These are phyloP conservation scores for Athene cunicularia DNA, from an alignment of 2,113 vertebrate genomes.

Conservation along the genomic window DNA sequence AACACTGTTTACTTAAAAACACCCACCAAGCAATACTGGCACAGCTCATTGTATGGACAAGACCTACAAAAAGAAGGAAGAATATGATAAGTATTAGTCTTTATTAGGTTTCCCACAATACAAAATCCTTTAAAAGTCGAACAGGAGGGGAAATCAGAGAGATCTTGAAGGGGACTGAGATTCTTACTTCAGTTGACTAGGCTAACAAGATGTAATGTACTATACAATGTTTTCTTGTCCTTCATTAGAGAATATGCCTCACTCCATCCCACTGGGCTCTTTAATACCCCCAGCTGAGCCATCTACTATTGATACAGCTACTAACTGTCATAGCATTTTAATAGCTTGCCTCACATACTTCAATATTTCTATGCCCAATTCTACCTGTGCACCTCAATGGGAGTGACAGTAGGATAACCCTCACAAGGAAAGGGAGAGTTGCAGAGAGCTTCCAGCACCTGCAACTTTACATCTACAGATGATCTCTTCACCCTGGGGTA, in stretches of 20 bases:
- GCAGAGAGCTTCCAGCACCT: neutral
- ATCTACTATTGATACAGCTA: neutral
- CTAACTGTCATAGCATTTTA: neutral
- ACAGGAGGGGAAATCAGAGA: neutral
- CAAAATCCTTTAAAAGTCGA: neutral
- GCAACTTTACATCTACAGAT: neutral
- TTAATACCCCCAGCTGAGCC: neutral
- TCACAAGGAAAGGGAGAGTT: neutral
- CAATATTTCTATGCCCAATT: neutral
- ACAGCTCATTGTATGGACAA: neutral
- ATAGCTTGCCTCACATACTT: neutral
- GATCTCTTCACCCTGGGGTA: neutral
- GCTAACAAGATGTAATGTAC: neutral
- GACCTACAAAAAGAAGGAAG: neutral
- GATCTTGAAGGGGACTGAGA: neutral
- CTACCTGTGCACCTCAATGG: fast-evolving
- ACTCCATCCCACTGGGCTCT: neutral
- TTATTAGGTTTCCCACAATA: neutral
- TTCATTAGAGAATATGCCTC: neutral
- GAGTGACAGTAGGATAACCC: neutral
- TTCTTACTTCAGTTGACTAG: neutral
- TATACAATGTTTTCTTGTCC: neutral
- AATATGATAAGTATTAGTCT: neutral
- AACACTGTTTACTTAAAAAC: neutral
- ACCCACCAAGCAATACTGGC: neutral